Conservation (phyloP, 1,140 invertebrate genomes). For the Lasioglossum baleicum region DNA sequence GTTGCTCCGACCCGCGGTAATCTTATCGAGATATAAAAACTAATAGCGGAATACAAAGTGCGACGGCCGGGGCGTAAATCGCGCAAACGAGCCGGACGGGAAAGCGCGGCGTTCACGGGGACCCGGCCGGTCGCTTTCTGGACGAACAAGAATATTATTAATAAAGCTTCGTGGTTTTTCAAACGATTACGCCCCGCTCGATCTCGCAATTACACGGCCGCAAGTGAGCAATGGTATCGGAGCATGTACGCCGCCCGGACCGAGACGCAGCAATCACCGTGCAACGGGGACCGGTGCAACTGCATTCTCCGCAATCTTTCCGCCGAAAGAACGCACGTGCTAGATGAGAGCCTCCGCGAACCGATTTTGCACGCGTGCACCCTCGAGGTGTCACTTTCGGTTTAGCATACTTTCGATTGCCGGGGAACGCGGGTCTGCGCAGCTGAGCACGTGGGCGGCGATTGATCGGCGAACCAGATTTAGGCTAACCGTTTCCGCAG, state of each 20-base stretch:
- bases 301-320: slow-evolving; percentile 30
- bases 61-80: slow-evolving; percentile 18
- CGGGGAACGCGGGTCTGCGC: not conserved
- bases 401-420: slow-evolving; percentile 44
- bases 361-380: slow-evolving; percentile 21
- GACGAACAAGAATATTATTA: not conserved
- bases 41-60: slow-evolving; percentile 34
- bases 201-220: slow-evolving; percentile 11
- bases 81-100: slow-evolving; percentile 2
- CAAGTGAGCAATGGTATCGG: slow-evolving; percentile 18
- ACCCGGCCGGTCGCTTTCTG: not conserved
- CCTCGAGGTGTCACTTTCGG: slow-evolving; percentile 43
- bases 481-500: not conserved
- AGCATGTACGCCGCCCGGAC: not conserved
- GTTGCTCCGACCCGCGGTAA: slow-evolving; percentile 5
- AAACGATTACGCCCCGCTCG: slow-evolving; percentile 11
- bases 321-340: slow-evolving; percentile 29
- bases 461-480: not conserved
- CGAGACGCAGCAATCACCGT: slow-evolving; percentile 20
- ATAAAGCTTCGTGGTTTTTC: slow-evolving; percentile 20
- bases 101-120: not conserved
- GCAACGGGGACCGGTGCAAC: slow-evolving; percentile 33
- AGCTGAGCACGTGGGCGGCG: slow-evolving; percentile 15
- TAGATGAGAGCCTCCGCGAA: slow-evolving; percentile 19
- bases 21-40: slow-evolving; percentile 32